Evolutionary conservation across 2,113 vertebrate species (phyloP), one percentile per base, ranked within the genome.

Genomic region (Trichechus manatus): DNA sequence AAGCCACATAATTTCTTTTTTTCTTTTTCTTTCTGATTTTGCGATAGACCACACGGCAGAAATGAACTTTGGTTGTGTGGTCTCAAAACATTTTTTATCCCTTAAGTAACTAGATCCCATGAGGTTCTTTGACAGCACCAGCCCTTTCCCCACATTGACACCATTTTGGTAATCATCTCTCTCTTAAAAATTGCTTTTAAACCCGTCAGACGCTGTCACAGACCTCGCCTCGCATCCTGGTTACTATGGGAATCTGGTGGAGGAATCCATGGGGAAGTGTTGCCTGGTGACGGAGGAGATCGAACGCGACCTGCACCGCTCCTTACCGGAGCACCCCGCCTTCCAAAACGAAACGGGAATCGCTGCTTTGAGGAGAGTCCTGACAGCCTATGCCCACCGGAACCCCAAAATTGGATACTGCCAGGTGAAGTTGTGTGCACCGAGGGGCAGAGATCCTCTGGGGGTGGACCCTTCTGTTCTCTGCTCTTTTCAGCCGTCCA

Each of bases 401-500:
- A 99, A 99, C 98, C 99, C 99, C n/a, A 99, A 98, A 97, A 99
- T 99, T 27, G 99, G 99, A 68, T 99, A 99, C 98, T 99, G 99
- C 97, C 99, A 99, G 99, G 99, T 99, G 96, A 97, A 25, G 19
- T 11, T 88, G 61, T 0, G 15, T 7, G 42, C 0, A 0, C 25
- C 1, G 25, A 39, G 17, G 39, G 4, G 4, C 29, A 3, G 2
- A 31, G 19, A 6, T 27, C 82, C 36, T 10, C 10, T 33, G 8
- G 42, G 33, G 66, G 66, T 3, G 3, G 10, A 8, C 4, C 59
- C 63, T 44, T 0, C 0, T 42, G 22, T 1, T 66, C 64, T 86
- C 47, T 17, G 0, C 36, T n/a, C 25, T 83, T 39, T 31, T 33
- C 5, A 9, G 91, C 29, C 11, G 0, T 53, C 39, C 6, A 4